These are phyloP conservation scores for Myotis daubentonii DNA, from an alignment of 2,797 vertebrate genomes.

Conservation along the genomic window DNA sequence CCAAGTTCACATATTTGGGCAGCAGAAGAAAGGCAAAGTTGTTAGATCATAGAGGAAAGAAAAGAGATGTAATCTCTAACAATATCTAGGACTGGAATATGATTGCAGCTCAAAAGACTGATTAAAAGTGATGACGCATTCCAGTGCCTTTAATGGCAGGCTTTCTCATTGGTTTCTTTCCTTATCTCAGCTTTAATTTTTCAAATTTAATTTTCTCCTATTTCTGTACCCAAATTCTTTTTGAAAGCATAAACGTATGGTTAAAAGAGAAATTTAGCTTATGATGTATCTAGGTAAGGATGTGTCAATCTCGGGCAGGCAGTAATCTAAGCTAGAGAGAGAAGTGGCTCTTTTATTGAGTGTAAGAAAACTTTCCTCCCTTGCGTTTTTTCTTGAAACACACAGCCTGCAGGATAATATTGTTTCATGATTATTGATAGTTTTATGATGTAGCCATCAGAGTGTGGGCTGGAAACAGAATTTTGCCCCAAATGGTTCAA, in stretches of 20 bases:
- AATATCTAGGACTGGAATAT: background rate
- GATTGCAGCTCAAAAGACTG: background rate
- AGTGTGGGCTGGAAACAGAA: background rate
- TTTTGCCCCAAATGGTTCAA: background rate
- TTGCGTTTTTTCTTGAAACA: background rate
- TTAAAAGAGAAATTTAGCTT: background rate
- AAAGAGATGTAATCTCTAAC: background rate
- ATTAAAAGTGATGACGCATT: background rate
- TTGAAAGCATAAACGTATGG: background rate
- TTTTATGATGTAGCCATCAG: background rate
- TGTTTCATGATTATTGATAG: background rate
- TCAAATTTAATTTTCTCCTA: background rate
- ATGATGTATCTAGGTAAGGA: background rate
- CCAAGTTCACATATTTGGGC: background rate
- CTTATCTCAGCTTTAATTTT: background rate
- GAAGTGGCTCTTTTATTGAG: background rate
- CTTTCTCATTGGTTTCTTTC: background rate
- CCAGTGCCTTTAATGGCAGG: background rate
- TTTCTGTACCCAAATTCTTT: background rate
- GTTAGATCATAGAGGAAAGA: background rate
- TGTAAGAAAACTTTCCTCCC: background rate
- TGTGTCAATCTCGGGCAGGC: rapidly evolving
- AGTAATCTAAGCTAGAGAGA: background rate
- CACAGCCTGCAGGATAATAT: background rate
- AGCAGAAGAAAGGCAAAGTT: background rate